Evolutionary conservation across 2,113 vertebrate genomes (phyloP).

Genomic region (Trichomycterus rosablanca): DNA sequence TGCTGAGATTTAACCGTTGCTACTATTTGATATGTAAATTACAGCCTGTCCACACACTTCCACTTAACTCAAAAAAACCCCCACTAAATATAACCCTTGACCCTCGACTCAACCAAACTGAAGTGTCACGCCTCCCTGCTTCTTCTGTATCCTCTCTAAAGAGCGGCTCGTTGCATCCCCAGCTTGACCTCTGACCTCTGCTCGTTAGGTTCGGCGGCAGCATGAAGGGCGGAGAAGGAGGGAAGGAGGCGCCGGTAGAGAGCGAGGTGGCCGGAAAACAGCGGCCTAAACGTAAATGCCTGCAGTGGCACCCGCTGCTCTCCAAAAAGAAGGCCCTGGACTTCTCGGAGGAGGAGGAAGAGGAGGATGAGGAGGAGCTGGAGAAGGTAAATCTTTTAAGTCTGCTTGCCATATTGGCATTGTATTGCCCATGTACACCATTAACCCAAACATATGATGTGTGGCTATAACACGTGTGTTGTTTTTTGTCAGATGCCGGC

Average conservation of each 20-base stretch:
- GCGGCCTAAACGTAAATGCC: conserved; percentile 93
- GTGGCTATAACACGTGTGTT: background rate
- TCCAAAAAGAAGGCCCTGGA: conserved; percentile 95
- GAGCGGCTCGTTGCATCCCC: background rate
- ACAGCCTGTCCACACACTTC: background rate
- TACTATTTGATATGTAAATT: conserved; percentile 6
- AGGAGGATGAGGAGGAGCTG: conserved; percentile 93
- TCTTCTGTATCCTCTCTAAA: conserved; percentile 10
- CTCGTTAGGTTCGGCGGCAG: conserved; percentile 78
- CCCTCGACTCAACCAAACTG: conserved; percentile 1
- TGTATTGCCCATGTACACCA: too few relatives aligned
- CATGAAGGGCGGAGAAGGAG: conserved; percentile 95
- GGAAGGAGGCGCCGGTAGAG: conserved; percentile 84
- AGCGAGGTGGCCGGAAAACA: conserved; percentile 82
- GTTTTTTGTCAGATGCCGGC: conserved; percentile 46
- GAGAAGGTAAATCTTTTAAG: conserved; percentile 72
- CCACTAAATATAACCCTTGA: too few relatives aligned
- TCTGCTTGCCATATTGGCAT: too few relatives aligned
- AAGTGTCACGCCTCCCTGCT: conserved; percentile 9
- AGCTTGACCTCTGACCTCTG: conserved; percentile 34
- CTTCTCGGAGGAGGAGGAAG: conserved; percentile 95
- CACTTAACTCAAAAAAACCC: background rate
- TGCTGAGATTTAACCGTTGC: background rate
- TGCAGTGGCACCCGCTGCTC: conserved; percentile 97
- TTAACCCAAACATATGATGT: too few relatives aligned